These are phyloP conservation scores for Stictocephala bisonia DNA, from an alignment of 2,888 invertebrate species.

Conservation along the genomic window DNA sequence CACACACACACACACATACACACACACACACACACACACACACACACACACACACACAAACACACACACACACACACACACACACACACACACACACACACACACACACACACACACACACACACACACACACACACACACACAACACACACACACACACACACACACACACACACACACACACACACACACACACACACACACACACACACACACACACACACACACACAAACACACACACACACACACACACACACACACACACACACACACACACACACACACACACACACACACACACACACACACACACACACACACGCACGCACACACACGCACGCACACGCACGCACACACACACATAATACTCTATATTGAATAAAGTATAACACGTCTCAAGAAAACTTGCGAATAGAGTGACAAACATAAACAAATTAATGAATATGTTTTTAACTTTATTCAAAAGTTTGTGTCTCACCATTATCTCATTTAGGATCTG, in stretches of 20 bases:
- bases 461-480: no score
- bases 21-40: slow-evolving; percentile 13
- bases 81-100: slow-evolving; percentile 13
- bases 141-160: slow-evolving; percentile 6
- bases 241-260: slow-evolving; percentile 13
- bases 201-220: slow-evolving; percentile 13
- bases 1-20: slow-evolving; percentile 10
- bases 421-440: no score
- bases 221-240: no score
- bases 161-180: slow-evolving; percentile 2
- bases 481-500: no score
- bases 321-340: slow-evolving; percentile 4
- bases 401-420: no score
- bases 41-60: slow-evolving; percentile 13
- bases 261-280: slow-evolving; percentile 9
- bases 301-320: slow-evolving; percentile 13
- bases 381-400: no score
- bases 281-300: not conserved
- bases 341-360: slow-evolving; percentile 4
- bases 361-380: no score
- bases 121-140: slow-evolving; percentile 13
- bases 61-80: slow-evolving; percentile 13
- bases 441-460: no score
- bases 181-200: slow-evolving; percentile 13
- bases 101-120: slow-evolving; percentile 13